Base-by-base conservation (phyloP, 2,888 invertebrate species). In the Geophilus truncorum region DNA sequence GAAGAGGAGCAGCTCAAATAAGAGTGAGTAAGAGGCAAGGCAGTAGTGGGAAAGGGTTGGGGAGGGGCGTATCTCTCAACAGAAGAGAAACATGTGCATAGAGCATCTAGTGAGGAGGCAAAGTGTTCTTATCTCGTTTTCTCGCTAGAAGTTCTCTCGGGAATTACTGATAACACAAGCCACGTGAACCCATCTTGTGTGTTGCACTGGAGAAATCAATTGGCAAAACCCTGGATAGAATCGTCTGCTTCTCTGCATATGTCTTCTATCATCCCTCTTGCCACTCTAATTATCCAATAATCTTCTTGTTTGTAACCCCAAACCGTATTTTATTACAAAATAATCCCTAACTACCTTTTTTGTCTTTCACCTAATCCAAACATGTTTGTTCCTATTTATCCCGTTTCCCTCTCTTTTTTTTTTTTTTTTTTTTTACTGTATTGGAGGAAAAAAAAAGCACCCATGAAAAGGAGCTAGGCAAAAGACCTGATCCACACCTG, bases 81-180 rank as follows among this genome's bases (percentile, higher is more conserved):
- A 62, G 57, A 62, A 62, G 57, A 62, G 57, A 62, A 62, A 62
- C 57, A 62, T 62, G 57, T 62, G 57, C 57, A 62, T 62, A 62
- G 57, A 62, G 57, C 57, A 62, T 62, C 57, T 40, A 62, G 57
- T 62, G 57, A 62, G 57, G 57, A 62, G 57, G 57, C 57, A 62
- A 62, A 62, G 57, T 62, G 57, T 62, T 62, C 57, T 62, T 62
- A 62, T 62, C 57, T 62, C 57, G 57, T 62, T 62, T 62, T 62
- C 57, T 62, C 57, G 57, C 57, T 62, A 62, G 57, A 62, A 62
- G 21, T 62, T 62, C 57, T 62, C 57, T 62, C 57, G 57, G 57
- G 57, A 62, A 62, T 62, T 62, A 62, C 57, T 62, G 57, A 62
- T 62, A 62, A 62, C 57, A 62, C 57, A 62, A 62, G 57, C 57